Evolutionary conservation across 64 coral and sea anemone genomes (phyloP), one percentile per base, ranked within the genome.

Genomic region (Montipora cactus): DNA sequence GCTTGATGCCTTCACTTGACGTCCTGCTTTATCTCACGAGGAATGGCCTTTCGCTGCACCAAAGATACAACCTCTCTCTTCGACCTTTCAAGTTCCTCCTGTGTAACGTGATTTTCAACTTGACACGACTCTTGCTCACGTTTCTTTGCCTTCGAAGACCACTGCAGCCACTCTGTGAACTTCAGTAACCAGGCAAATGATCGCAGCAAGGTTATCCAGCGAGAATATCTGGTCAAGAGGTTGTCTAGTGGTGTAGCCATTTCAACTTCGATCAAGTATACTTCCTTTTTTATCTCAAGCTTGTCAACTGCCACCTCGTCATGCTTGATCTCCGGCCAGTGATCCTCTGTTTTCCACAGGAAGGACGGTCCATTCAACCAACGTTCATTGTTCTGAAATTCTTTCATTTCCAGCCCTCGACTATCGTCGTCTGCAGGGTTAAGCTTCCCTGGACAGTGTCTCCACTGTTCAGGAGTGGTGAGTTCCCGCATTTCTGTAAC

Each of bases 321-420:
- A 25, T 48, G 4, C 59, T 87, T 50, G 71, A 11, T 87, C 4
- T 84, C 37, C 1, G 81, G 91, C 91, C 91, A 93, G 12, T 93
- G 37, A 10, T 76, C 81, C 61, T 93, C 81, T 4, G 47, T 2
- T 19, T 69, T 8, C 21, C 44, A 16, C 2, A 93, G 70, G 19
- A 93, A 93, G 9, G 37, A 15, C 78, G 91, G 81, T n/a, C 91
- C 89, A 5, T 75, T 74, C 5, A 75, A 52, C 89, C 89, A 91
- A 12, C 89, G 66, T 8, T 83, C 45, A 44, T 83, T 83, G 1
- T 19, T 47, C 0, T 58, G 47, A 59, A 69, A 59, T 28, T 81
- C 25, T 1, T 91, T 6, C 19, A 47, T 11, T 11, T 37, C 44
- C 2, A 82, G 47, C 5, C 89, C 89, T 19, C 89, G 55, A 51